Evolutionary conservation across 2,797 vertebrate genomes (phyloP), one percentile per base, ranked within the genome.

Genomic region (Acanthopagrus latus): DNA sequence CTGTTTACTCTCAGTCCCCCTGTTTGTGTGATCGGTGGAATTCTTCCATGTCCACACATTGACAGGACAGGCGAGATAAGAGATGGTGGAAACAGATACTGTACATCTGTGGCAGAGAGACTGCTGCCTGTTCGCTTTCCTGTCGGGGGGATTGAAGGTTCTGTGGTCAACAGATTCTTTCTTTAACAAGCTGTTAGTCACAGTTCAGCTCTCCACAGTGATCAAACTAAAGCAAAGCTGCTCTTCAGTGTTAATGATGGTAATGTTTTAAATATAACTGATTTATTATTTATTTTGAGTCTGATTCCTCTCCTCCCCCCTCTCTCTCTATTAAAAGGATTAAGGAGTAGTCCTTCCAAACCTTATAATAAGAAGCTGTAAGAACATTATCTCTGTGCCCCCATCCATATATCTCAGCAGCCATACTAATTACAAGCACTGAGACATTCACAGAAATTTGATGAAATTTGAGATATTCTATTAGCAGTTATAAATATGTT

Each of bases 1-100:
- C 41, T 89, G 86, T 90, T 89, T 81, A 71, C 69, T 64, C 29
- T 21, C 25, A 72, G 44, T 50, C 44, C 23, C 69, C 20, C 16
- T 78, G 80, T 75, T 71, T 78, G 74, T 75, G 33, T 62, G 72
- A 55, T 51, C 52, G 62, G 60, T 56, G 64, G 44, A 59, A 8
- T 52, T 54, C 46, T 83, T 51, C 55, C 80, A 43, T 71, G 77
- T 74, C 67, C 52, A 29, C 74, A 27, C 10, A 23, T 44, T 73
- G 82, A 79, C 57, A 71, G 73, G 38, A 60, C 71, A 73, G 64
- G 69, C 77, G 14, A 64, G 71, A 71, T 33, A 66, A 84, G 72
- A 79, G 79, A 81, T 75, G 66, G 65, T 58, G 66, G 46, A n/a
- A 14, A 38, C 2, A 67, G 87, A 85, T 86, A 60, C 10, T 74